phyloP scores from a whole-genome alignment of 2,113 vertebrate species.

The Caranx ignobilis region DNA sequence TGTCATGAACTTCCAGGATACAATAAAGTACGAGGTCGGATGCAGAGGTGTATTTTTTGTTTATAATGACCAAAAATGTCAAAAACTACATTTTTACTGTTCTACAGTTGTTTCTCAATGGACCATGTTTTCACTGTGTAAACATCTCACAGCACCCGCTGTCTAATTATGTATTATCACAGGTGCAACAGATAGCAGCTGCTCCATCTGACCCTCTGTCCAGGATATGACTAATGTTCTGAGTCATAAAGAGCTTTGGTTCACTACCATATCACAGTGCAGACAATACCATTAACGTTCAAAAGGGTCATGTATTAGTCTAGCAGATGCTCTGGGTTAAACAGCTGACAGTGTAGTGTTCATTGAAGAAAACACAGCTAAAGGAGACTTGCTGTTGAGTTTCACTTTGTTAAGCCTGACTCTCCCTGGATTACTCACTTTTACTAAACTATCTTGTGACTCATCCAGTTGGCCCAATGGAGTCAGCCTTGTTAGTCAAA shows the following conservation, averaged over 20 bases:
- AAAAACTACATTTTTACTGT: neutral
- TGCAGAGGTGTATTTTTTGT: neutral
- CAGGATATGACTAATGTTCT: too few species aligned
- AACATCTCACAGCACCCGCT: neutral
- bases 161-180: neutral
- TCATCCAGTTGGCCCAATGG: constrained; percentile 12
- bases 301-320: neutral
- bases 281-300: neutral
- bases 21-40: neutral
- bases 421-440: constrained; percentile 22
- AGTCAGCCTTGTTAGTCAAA: constrained; percentile 5
- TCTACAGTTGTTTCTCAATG: neutral
- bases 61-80: neutral
- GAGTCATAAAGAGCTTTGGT: neutral
- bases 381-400: constrained; percentile 12
- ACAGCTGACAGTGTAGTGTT: neutral
- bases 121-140: neutral
- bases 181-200: neutral
- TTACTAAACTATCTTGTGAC: constrained; percentile 24
- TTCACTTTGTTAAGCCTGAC: constrained; percentile 10
- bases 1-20: neutral
- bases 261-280: neutral
- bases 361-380: neutral
- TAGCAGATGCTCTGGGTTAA: neutral
- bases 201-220: neutral